Evolutionary conservation across 2,888 invertebrate species (phyloP), one percentile per base, ranked within the genome.

Genomic region (Meandrusa payeni): DNA sequence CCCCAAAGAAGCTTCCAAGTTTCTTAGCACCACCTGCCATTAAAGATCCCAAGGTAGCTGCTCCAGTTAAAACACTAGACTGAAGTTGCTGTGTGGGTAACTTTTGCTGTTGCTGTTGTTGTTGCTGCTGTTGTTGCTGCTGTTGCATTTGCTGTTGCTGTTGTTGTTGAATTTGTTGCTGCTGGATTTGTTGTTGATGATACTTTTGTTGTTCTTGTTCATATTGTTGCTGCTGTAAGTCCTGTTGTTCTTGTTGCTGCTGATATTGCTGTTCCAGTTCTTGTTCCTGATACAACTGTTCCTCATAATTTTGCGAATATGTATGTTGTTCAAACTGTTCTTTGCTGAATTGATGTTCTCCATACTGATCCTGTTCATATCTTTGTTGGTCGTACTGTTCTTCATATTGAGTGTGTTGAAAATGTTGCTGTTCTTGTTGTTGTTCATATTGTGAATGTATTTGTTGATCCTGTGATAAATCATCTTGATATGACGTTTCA

Each of bases 21-120:
- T 79, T 88, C 50, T 88, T 87, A 6, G 88, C 88, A 47, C 88
- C 86, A 42, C 87, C 88, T 1, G 86, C 82, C 79, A 88, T 81
- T 20, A 88, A 65, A 3, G 81, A 83, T n/a, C 87, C 88, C 52
- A 88, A 67, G 2, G 85, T 85, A 37, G 87, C 86, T 23, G 85
- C 87, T 42, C 87, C 87, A 17, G 82, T 88, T 39, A 87, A 51
- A 7, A 87, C 76, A 47, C 75, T 76, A 1, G 82, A 63, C 60
- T 87, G 86, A 32, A 87, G 51, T 56, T 86, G 85, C 47, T 83
- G 82, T 1, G 77, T 59, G 19, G 83, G 75, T 51, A 76, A 70
- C 47, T 79, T 76, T 48, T 69, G 72, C 17, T 71, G 67, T n/a
- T 72, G 74, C 37, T 67, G 71, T 5, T 64, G 64, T 28, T 66